These are phyloP conservation scores for Stenopsyche tienmushanensis DNA, from an alignment of 1,140 invertebrate species.

Conservation along the genomic window DNA sequence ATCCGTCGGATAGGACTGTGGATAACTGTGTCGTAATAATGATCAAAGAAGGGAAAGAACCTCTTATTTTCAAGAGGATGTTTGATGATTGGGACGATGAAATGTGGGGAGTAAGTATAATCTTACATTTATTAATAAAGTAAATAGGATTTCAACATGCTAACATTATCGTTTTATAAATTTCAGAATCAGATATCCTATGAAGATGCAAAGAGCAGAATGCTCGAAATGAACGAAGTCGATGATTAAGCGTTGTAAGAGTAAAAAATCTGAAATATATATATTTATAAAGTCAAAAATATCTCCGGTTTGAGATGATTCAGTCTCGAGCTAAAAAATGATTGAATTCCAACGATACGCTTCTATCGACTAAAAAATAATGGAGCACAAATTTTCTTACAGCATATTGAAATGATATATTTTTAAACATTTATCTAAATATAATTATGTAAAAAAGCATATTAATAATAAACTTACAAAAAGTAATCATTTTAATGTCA, in stretches of 20 bases:
- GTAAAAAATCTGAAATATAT: neutral
- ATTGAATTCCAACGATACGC: too few species aligned
- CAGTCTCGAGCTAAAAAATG: too few species aligned
- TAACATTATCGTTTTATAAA: neutral
- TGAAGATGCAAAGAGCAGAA: slow-evolving; percentile 35
- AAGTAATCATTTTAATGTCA: too few species aligned
- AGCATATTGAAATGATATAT: neutral
- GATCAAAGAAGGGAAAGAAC: slow-evolving; percentile 69
- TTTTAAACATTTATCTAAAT: too few species aligned
- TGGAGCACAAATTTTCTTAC: neutral
- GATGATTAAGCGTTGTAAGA: neutral
- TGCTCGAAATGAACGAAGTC: slow-evolving; percentile 32
- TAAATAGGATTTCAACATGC: neutral
- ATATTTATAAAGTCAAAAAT: neutral
- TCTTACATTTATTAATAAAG: neutral
- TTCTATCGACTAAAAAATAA: too few species aligned
- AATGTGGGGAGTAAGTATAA: slow-evolving; percentile 59
- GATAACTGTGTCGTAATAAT: slow-evolving; percentile 62
- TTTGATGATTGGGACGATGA: slow-evolving; percentile 69
- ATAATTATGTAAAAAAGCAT: too few species aligned
- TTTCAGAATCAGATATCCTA: slow-evolving; percentile 40
- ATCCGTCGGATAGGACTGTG: slow-evolving; percentile 57
- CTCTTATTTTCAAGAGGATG: slow-evolving; percentile 64
- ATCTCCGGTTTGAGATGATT: too few species aligned
- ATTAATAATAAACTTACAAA: too few species aligned